Conservation (phyloP, 2,888 invertebrate species). For the Eurytoma adleriae region DNA sequence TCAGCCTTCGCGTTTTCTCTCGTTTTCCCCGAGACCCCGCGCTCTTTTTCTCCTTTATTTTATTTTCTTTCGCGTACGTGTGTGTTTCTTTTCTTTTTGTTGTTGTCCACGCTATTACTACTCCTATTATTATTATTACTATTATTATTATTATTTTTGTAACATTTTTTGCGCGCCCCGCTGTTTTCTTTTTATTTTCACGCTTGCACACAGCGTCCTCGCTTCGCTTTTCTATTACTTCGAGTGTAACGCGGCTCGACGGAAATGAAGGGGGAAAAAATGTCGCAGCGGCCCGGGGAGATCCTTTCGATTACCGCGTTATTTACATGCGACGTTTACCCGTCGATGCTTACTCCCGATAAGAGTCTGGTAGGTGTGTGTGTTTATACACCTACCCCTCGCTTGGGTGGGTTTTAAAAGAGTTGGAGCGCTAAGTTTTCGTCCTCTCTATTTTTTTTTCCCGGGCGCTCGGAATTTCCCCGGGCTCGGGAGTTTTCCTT, state of each 20-base stretch:
- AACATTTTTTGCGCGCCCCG: background rate
- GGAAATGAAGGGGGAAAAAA: constrained; percentile 35
- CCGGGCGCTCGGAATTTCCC: background rate
- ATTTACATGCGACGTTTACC: constrained; percentile 49
- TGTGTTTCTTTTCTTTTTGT: background rate
- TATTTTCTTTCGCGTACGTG: constrained; percentile 14
- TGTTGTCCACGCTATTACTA: background rate
- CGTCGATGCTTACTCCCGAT: constrained; percentile 41
- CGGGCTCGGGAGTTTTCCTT: background rate
- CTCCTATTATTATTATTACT: background rate
- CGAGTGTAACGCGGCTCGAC: background rate
- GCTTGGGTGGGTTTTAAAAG: background rate
- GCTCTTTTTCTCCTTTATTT: constrained; percentile 48
- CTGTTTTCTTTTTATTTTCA: background rate
- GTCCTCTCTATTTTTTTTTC: background rate
- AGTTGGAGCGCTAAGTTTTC: constrained; percentile 1
- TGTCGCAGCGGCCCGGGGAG: constrained; percentile 48
- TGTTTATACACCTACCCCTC: background rate
- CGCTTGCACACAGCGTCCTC: background rate
- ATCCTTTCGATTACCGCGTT: constrained; percentile 48
- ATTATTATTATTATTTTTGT: background rate
- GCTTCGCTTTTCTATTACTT: background rate
- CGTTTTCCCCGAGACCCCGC: constrained; percentile 43
- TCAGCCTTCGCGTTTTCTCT: constrained; percentile 57
- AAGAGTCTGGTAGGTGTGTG: constrained; percentile 15